Evolutionary conservation across 2,888 invertebrate species (phyloP).

Genomic region (Thyatira batis): DNA sequence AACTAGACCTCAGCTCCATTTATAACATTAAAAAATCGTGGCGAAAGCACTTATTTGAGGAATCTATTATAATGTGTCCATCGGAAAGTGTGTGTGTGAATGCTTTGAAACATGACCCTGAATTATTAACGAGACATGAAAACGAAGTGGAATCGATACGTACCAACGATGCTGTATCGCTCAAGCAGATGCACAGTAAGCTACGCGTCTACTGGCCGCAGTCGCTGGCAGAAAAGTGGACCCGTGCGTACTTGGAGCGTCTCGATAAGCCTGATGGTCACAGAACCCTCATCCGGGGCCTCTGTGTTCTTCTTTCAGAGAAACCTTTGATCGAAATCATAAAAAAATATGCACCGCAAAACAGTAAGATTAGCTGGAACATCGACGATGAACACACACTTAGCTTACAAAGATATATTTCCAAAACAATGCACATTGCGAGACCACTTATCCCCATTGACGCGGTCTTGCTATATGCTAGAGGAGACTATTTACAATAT

Average conservation of each 20-base stretch:
- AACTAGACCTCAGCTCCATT: conserved; percentile 34
- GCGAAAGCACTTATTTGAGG: conserved; percentile 57
- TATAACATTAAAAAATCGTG: conserved; percentile 62
- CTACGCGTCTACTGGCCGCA: conserved; percentile 60
- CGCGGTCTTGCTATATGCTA: conserved; percentile 51
- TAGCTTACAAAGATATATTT: conserved; percentile 52
- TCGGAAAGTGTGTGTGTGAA: conserved; percentile 54
- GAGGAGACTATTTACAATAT: conserved; percentile 63
- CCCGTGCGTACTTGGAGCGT: conserved; percentile 32
- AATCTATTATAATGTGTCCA: conserved; percentile 50
- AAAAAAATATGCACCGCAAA: conserved; percentile 49
- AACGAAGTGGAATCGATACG: conserved; percentile 38
- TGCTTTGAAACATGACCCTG: conserved; percentile 60
- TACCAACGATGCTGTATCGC: conserved; percentile 34
- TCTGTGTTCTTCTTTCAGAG: conserved; percentile 46
- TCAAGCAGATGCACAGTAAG: conserved; percentile 45
- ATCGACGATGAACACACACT: conserved; percentile 47
- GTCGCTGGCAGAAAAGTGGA: conserved; percentile 45
- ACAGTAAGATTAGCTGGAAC: conserved; percentile 55
- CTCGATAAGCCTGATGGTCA: conserved; percentile 39
- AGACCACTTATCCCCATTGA: conserved; percentile 57
- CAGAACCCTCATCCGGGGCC: conserved; percentile 46
- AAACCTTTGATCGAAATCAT: conserved; percentile 42
- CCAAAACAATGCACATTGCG: conserved; percentile 62
- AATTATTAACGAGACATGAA: conserved; percentile 39